Evolutionary conservation across 2,797 vertebrate genomes (phyloP).

Genomic region (Cynodonichthys magdalenae): DNA sequence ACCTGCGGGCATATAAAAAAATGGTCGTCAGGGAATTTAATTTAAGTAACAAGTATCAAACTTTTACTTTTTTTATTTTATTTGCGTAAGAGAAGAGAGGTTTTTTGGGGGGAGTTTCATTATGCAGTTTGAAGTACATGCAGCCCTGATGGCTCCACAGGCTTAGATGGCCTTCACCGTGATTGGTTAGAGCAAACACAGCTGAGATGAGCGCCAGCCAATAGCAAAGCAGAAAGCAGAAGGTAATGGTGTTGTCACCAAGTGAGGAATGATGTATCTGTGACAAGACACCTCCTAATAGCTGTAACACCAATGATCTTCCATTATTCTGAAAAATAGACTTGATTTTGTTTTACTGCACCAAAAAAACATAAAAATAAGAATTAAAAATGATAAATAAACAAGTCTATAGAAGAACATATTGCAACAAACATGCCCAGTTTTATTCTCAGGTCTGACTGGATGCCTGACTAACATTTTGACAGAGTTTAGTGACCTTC

Average conservation of each 20-base stretch:
- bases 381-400: too few species aligned
- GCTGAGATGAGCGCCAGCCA: conserved; percentile 1
- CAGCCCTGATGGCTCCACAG: conserved; percentile 1
- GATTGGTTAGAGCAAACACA: conserved; percentile 16
- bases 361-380: too few species aligned
- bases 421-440: too few species aligned
- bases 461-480: neutral
- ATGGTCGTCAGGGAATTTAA: too few species aligned
- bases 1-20: too few species aligned
- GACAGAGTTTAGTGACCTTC: neutral
- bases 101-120: neutral
- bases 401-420: too few species aligned
- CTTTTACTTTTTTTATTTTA: neutral
- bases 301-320: neutral
- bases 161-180: conserved; percentile 3
- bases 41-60: too few species aligned
- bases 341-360: too few species aligned
- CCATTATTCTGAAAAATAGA: neutral
- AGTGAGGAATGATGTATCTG: neutral
- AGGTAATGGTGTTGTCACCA: conserved; percentile 11
- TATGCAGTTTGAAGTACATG: conserved; percentile 4
- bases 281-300: neutral
- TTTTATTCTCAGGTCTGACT: neutral
- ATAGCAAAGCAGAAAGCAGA: neutral
- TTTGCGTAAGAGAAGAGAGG: neutral